Percentiles rank a stretch among this genome's conserved stretches.
Conservation (phyloP, 2,888 invertebrate genomes). For the Adelphocoris suturalis region DNA sequence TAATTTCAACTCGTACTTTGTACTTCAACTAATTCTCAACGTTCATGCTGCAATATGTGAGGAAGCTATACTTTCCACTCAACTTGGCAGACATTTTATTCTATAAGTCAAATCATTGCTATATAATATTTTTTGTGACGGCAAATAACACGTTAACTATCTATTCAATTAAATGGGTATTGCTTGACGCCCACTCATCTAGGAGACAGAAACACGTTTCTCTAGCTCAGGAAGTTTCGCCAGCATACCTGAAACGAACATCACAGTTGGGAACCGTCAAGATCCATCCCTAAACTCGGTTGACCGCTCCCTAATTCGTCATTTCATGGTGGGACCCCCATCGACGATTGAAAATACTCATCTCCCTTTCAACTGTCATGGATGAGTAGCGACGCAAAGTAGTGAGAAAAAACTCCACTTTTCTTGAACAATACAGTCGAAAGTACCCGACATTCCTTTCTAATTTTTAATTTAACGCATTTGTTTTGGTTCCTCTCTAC, state of each 20-base stretch:
- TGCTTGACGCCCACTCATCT: no score
- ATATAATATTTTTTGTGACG: no score
- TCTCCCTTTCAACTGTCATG: constrained; percentile 45
- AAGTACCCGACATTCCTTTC: constrained; percentile 42
- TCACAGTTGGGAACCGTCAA: not conserved
- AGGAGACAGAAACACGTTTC: not conserved
- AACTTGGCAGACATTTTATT: no score
- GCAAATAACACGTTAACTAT: no score
- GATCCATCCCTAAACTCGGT: constrained; percentile 14
- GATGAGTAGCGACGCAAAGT: constrained; percentile 25
- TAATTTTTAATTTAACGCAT: constrained; percentile 33
- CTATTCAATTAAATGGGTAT: no score
- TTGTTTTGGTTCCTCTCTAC: not conserved
- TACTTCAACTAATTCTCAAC: no score
- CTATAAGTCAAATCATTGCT: no score
- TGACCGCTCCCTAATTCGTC: constrained; percentile 47
- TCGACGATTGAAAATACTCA: constrained; percentile 51
- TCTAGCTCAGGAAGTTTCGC: not conserved
- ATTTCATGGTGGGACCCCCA: constrained; percentile 38
- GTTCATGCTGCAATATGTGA: no score
- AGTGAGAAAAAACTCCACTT: constrained; percentile 46
- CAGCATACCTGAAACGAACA: not conserved
- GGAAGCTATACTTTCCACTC: no score
- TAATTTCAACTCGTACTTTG: no score
- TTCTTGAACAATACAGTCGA: constrained; percentile 47